Evolutionary conservation across 2,113 vertebrate genomes (phyloP).

Genomic region (Colinus virginianus): DNA sequence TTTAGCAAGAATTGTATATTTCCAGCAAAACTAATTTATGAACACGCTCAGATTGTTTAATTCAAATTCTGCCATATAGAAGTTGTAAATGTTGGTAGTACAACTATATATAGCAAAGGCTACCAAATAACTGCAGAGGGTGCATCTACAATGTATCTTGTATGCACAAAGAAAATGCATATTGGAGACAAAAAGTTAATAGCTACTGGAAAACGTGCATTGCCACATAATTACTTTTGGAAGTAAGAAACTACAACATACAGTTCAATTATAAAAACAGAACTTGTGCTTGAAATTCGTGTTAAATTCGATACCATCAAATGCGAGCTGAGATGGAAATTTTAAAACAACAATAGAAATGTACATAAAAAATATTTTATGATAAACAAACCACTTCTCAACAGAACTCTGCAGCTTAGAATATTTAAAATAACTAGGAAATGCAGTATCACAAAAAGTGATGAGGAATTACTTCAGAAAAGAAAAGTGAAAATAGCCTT

Average conservation of each 20-base stretch:
- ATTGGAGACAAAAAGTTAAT: background rate
- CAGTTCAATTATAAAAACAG: background rate
- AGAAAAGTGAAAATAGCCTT: background rate
- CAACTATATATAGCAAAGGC: background rate
- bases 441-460: background rate
- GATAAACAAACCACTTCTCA: background rate
- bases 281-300: background rate
- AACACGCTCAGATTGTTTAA: constrained; percentile 1
- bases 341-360: background rate
- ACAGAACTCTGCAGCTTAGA: background rate
- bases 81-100: background rate
- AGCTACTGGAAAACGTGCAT: background rate
- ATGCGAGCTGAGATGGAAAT: background rate
- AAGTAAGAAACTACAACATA: background rate
- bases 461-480: background rate
- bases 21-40: background rate
- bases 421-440: background rate
- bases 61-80: background rate
- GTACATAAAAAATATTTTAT: background rate
- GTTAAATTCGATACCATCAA: background rate
- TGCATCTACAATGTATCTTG: background rate
- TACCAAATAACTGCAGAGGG: background rate
- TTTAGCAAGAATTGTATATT: background rate
- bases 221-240: background rate
- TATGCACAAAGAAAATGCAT: background rate